These are phyloP conservation scores for Ameiurus melas DNA, from an alignment of 2,113 vertebrate genomes.

Conservation along the genomic window DNA sequence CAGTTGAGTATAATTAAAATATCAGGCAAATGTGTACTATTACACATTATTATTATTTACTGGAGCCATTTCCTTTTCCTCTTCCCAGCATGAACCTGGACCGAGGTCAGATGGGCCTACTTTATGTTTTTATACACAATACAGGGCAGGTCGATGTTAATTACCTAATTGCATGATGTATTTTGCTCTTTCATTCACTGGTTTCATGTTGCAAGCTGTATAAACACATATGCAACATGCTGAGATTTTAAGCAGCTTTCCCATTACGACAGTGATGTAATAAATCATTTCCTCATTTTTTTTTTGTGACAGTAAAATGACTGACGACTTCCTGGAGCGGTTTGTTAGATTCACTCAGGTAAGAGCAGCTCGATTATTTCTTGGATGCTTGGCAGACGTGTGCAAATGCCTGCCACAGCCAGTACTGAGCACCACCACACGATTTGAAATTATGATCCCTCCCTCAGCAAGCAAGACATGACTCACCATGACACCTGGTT, in stretches of 20 bases:
- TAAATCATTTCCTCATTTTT: neutral
- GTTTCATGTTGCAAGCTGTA: neutral
- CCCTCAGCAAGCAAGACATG: slow-evolving; percentile 7
- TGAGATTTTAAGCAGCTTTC: neutral
- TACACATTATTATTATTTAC: neutral
- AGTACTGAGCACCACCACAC: slow-evolving; percentile 33
- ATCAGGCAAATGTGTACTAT: neutral
- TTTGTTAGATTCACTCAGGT: neutral
- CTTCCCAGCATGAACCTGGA: neutral
- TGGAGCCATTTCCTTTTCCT: neutral
- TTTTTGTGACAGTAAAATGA: neutral
- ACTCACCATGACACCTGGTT: neutral
- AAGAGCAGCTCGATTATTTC: neutral
- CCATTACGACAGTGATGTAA: neutral
- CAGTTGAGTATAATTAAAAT: too few species aligned
- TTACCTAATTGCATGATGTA: neutral
- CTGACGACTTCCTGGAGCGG: neutral
- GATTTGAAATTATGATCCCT: slow-evolving; percentile 36
- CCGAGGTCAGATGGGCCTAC: neutral
- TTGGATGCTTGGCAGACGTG: neutral
- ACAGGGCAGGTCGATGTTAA: neutral
- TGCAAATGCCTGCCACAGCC: slow-evolving; percentile 20
- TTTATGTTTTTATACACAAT: neutral
- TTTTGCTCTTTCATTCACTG: neutral
- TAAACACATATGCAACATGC: neutral